A percentile compares a stretch with the other conserved stretches of the same genome.
Conservation (phyloP, 2,888 invertebrate species). For the Meteorus colon region DNA sequence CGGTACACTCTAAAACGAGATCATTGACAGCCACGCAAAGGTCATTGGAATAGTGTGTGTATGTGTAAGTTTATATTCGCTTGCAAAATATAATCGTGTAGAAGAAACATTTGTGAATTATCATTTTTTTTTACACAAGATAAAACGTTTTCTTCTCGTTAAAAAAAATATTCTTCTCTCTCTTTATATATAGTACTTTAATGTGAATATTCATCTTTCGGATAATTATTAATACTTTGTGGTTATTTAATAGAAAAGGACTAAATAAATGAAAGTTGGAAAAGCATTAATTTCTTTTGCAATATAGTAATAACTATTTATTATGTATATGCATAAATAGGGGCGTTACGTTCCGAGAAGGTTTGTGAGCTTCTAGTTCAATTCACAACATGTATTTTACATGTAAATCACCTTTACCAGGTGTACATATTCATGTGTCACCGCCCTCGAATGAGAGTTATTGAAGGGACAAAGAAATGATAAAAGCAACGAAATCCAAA, state of each 20-base stretch:
- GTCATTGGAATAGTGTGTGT: constrained; percentile 34
- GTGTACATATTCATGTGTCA: background rate
- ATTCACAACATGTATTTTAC: background rate
- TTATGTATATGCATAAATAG: background rate
- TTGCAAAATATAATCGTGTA: background rate
- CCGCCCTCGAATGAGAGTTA: background rate
- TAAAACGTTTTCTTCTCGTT: background rate
- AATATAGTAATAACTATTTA: background rate
- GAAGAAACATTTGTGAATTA: background rate
- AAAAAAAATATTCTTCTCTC: too few relatives aligned
- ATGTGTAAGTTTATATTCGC: constrained; percentile 2
- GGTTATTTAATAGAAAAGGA: background rate
- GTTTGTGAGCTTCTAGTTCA: background rate
- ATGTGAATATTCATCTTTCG: background rate
- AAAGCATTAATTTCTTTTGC: constrained; percentile 7
- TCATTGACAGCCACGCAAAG: constrained; percentile 32
- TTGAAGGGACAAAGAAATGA: background rate
- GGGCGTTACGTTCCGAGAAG: background rate
- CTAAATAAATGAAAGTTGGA: background rate
- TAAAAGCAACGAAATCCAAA: background rate
- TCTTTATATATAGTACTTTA: background rate
- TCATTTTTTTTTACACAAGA: background rate
- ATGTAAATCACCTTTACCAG: constrained; percentile 3
- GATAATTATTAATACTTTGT: background rate
- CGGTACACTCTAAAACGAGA: constrained; percentile 39